Evolutionary conservation across 2,113 vertebrate genomes (phyloP), one percentile per base, ranked within the genome.

Genomic region (Perca schrenkii): DNA sequence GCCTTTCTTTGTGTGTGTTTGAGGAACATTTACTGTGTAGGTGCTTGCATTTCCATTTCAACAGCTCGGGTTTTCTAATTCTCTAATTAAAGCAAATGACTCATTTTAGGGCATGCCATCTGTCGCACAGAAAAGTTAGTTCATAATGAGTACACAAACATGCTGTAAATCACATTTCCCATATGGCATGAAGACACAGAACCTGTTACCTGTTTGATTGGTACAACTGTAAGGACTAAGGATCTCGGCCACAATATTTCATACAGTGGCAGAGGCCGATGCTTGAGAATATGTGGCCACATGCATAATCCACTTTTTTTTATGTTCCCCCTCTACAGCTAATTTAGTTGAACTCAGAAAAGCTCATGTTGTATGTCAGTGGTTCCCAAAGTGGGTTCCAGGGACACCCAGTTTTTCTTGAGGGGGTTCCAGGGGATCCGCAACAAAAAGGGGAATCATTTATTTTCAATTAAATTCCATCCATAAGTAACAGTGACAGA

Each of bases 31-130:
- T 50, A 19, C 15, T 6, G 34, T 52, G 50, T 8, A 43, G 25
- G 8, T 3, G 5, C 2, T 40, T 52, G n/a, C 21, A 3, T 21
- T 56, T 60, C n/a, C 17, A 60, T 46, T 60, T 13, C 60, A 72
- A 21, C 64, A 78, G n/a, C 60, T 68, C 78, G 16, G 50, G 16
- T 53, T 72, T 12, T 73, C 25, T 25, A 25, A 22, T 68, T 74
- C 6, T 50, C 22, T 73, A 19, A 74, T 81, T 46, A 67, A 21
- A 67, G 52, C 12, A 28, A 53, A 63, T 66, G 7, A 81, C 43
- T 79, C n/a, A 19, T 65, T 74, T 74, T 17, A 28, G 14, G 56
- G 16, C 40, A 6, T 1, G 5, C 8, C 62, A 36, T 77, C 67
- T 65, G 31, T 61, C 7, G 43, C 5, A 19, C 28, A 40, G 25